Percentiles rank a stretch among this genome's conserved stretches.
phyloP scores from a whole-genome alignment of 2,888 invertebrate genomes.

The Disparrhopalites patrizii region DNA sequence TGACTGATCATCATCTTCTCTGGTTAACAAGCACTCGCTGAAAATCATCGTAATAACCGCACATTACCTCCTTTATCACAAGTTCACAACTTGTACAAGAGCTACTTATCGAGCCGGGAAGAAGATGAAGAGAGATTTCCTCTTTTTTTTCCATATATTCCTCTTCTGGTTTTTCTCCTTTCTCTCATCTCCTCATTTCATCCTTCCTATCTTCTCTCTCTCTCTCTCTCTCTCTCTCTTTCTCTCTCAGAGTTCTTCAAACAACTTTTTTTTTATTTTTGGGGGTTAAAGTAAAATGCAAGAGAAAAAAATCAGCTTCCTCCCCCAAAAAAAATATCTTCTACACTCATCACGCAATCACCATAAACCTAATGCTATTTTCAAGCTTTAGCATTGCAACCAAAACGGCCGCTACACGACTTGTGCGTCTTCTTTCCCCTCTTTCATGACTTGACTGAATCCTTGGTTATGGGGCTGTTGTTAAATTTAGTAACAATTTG shows the following conservation, averaged over 20 bases:
- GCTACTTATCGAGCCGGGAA: not conserved
- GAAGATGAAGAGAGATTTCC: not conserved
- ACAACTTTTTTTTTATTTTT: no score
- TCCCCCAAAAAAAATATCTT: slow-evolving; percentile 3
- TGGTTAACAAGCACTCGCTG: slow-evolving; percentile 22
- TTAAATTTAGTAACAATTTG: not conserved
- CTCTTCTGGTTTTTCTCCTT: not conserved
- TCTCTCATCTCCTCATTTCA: not conserved
- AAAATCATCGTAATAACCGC: slow-evolving; percentile 24
- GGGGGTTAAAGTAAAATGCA: no score
- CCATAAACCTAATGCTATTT: slow-evolving; percentile 28
- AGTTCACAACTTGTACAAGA: not conserved
- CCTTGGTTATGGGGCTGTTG: not conserved
- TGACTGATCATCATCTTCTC: slow-evolving; percentile 20
- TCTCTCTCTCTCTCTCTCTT: slow-evolving; percentile 4
- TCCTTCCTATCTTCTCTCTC: not conserved
- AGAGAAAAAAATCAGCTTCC: no score
- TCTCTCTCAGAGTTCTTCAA: not conserved
- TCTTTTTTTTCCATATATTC: not conserved
- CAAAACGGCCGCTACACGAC: slow-evolving; percentile 21
- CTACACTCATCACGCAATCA: slow-evolving; percentile 32
- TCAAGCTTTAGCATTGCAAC: no score
- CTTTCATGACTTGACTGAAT: slow-evolving; percentile 23
- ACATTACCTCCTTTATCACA: slow-evolving; percentile 16
- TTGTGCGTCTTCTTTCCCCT: slow-evolving; percentile 17